These are phyloP conservation scores for Odontocerum albicorne DNA, from an alignment of 2,888 invertebrate species.

Conservation along the genomic window DNA sequence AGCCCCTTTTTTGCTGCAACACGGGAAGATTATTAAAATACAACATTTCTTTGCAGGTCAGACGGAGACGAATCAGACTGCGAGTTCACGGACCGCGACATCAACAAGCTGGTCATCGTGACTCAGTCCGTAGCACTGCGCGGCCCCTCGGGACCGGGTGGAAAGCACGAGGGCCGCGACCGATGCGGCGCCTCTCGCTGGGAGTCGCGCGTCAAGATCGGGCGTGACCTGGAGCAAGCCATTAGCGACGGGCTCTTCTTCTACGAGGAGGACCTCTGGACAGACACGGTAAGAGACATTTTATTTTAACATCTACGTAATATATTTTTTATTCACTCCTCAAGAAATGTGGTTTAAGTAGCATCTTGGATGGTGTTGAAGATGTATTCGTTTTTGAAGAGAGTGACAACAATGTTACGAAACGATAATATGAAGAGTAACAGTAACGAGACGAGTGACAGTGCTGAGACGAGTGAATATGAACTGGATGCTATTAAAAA, in stretches of 20 bases:
- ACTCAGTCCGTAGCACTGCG: conserved; percentile 66
- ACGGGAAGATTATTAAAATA: too few species aligned
- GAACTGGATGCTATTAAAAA: too few species aligned
- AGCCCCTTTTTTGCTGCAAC: too few species aligned
- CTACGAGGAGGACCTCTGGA: conserved; percentile 95
- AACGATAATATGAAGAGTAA: too few species aligned
- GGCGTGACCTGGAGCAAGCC: conserved; percentile 90
- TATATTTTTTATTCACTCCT: too few species aligned
- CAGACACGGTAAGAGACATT: conserved; percentile 36
- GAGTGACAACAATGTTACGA: too few species aligned
- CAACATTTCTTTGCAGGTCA: conserved; percentile 61
- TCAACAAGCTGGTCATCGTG: conserved; percentile 93
- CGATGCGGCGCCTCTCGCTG: conserved; percentile 79
- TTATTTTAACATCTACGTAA: background rate
- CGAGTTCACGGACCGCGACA: conserved; percentile 90
- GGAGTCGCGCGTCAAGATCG: conserved; percentile 89
- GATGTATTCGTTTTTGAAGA: too few species aligned
- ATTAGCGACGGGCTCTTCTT: conserved; percentile 96
- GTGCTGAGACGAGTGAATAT: too few species aligned
- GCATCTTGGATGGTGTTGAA: too few species aligned
- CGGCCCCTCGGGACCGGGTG: conserved; percentile 55
- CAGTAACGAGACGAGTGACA: too few species aligned
- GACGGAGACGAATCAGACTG: conserved; percentile 83
- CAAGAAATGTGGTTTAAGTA: too few species aligned
- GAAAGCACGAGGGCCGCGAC: conserved; percentile 86